These are phyloP conservation scores for Temnothorax nylanderi DNA, from an alignment of 1,140 invertebrate genomes.

Conservation along the genomic window DNA sequence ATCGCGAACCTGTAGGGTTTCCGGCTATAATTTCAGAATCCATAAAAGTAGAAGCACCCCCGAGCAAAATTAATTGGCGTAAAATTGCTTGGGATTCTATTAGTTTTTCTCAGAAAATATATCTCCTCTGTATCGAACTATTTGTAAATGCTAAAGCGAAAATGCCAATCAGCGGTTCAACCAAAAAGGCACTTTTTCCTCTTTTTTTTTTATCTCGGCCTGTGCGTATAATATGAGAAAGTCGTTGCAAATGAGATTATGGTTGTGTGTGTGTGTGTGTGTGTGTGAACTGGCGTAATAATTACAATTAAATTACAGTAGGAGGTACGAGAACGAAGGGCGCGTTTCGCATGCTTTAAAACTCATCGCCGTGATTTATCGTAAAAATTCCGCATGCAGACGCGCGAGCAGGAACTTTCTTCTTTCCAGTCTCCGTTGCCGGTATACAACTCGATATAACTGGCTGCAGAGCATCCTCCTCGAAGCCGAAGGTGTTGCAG, in stretches of 20 bases:
- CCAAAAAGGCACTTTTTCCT: background rate
- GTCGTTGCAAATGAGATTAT: conserved; percentile 20
- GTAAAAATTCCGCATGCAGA: conserved; percentile 46
- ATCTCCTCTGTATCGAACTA: background rate
- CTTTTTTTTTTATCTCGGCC: background rate
- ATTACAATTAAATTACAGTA: conserved; percentile 46
- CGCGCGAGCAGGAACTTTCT: conserved; percentile 48
- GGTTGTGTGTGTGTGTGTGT: background rate
- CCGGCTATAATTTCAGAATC: conserved; percentile 25
- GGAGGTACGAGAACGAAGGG: background rate
- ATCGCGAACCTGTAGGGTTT: conserved; percentile 7
- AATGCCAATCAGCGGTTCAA: conserved; percentile 22
- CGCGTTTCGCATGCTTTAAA: conserved; percentile 53
- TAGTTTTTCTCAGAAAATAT: background rate
- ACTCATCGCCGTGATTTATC: conserved; percentile 66
- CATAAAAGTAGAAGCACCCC: conserved; percentile 39
- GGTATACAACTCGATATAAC: conserved; percentile 59
- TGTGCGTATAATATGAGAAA: background rate
- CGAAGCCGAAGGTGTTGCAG: conserved; percentile 56
- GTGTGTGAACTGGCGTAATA: background rate
- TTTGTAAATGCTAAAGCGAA: background rate
- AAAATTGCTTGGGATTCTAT: conserved; percentile 35
- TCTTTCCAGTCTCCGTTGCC: conserved; percentile 45
- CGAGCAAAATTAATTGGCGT: conserved; percentile 38
- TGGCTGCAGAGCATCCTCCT: conserved; percentile 33